Conservation (phyloP, 2,888 invertebrate species). For the Trichogramma evanescens region DNA sequence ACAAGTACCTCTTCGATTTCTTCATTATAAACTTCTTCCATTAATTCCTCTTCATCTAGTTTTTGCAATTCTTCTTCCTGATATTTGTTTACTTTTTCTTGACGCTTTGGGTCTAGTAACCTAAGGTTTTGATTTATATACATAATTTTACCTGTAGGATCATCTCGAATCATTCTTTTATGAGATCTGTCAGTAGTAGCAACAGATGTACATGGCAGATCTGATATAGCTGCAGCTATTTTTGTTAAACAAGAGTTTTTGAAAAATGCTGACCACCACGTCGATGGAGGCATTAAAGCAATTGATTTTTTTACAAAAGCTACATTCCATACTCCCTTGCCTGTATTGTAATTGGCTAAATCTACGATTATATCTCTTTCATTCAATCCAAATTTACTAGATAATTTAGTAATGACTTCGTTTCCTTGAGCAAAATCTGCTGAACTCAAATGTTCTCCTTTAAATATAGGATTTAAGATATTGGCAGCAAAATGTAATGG, state of each 20-base stretch:
- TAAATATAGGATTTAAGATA: constrained; percentile 27
- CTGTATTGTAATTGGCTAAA: constrained; percentile 21
- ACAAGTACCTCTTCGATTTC: constrained; percentile 23
- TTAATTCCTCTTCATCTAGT: constrained; percentile 11
- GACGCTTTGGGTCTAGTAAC: constrained; percentile 20
- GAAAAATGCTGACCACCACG: constrained; percentile 22
- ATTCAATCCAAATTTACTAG: constrained; percentile 20
- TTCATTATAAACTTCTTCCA: constrained; percentile 20
- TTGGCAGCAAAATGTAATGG: constrained; percentile 28
- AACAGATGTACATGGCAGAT: constrained; percentile 20
- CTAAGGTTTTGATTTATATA: constrained; percentile 21
- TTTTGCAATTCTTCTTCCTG: constrained; percentile 14
- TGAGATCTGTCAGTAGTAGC: constrained; percentile 15
- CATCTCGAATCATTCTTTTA: constrained; percentile 20
- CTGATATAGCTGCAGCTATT: constrained; percentile 22
- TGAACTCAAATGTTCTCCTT: constrained; percentile 21
- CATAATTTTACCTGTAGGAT: constrained; percentile 23
- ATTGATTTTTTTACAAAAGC: constrained; percentile 21
- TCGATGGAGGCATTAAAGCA: constrained; percentile 20
- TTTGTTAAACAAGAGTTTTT: constrained; percentile 22
- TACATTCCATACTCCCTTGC: constrained; percentile 22
- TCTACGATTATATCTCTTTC: constrained; percentile 20
- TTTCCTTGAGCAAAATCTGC: constrained; percentile 25
- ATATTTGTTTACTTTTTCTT: constrained; percentile 15
- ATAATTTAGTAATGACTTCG: constrained; percentile 22